Percentiles rank a stretch among this genome's conserved stretches.
Evolutionary conservation across 1,140 invertebrate genomes (phyloP).

Genomic region (Rhopalosiphum padi): DNA sequence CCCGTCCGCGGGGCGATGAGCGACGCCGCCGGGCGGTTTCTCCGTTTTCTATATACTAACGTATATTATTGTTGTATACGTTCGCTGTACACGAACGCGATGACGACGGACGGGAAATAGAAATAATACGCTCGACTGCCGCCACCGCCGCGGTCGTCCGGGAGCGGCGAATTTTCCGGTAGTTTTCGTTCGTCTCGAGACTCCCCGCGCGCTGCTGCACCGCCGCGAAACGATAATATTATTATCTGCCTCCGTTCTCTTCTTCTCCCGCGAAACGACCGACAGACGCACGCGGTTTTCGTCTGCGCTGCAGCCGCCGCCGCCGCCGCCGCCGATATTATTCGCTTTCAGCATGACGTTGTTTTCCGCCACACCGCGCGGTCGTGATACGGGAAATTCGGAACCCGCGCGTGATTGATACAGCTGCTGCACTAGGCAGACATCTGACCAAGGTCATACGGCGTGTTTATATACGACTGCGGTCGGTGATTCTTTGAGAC

Average conservation of each 20-base stretch:
- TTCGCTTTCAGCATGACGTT: not conserved
- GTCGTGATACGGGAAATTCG: not conserved
- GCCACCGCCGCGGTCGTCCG: not conserved
- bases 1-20: too few species aligned
- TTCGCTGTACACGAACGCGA: not conserved
- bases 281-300: not conserved
- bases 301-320: not conserved
- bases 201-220: not conserved
- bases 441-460: not conserved
- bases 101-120: conserved; percentile 1
- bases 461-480: not conserved
- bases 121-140: not conserved
- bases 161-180: not conserved
- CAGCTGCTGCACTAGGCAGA: not conserved
- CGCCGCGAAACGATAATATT: not conserved
- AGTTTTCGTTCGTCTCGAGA: conserved; percentile 4
- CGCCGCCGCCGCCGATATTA: not conserved
- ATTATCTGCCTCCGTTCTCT: not conserved
- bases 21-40: not conserved
- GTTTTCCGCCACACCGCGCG: not conserved
- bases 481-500: too few species aligned
- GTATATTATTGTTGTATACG: too few species aligned
- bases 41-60: not conserved
- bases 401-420: not conserved
- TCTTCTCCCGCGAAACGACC: not conserved